Percentiles rank a stretch among this genome's conserved stretches.
Conservation (phyloP, 2,797 vertebrate species). For the Dipus sagitta region DNA sequence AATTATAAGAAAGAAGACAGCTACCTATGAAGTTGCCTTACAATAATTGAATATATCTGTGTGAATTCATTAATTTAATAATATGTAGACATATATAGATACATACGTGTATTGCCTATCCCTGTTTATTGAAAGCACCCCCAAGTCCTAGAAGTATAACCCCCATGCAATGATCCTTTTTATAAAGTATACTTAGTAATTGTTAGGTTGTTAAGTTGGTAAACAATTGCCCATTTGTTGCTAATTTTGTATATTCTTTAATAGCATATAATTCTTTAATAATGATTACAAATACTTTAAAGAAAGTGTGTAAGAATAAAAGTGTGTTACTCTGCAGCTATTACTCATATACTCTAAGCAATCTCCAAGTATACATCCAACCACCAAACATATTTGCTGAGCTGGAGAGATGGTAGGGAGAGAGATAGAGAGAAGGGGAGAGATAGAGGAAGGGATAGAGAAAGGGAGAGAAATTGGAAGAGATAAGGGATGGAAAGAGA, state of each 20-base stretch:
- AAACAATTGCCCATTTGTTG: neutral
- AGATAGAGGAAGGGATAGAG: too few species aligned
- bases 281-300: too few species aligned
- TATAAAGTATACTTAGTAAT: neutral
- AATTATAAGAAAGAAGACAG: neutral
- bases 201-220: neutral
- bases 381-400: neutral
- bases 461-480: too few species aligned
- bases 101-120: neutral
- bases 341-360: neutral
- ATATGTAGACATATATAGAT: neutral
- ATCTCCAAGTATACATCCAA: fast-evolving
- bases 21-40: neutral
- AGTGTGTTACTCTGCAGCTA: neutral
- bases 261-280: too few species aligned
- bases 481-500: too few species aligned
- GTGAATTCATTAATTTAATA: neutral
- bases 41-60: neutral
- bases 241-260: neutral
- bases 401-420: too few species aligned
- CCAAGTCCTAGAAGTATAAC: neutral
- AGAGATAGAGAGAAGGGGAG: too few species aligned
- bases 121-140: neutral
- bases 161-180: neutral
- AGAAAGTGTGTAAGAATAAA: too few species aligned